phyloP scores from a whole-genome alignment of 1,140 invertebrate species.

The Helicoverpa zea region DNA sequence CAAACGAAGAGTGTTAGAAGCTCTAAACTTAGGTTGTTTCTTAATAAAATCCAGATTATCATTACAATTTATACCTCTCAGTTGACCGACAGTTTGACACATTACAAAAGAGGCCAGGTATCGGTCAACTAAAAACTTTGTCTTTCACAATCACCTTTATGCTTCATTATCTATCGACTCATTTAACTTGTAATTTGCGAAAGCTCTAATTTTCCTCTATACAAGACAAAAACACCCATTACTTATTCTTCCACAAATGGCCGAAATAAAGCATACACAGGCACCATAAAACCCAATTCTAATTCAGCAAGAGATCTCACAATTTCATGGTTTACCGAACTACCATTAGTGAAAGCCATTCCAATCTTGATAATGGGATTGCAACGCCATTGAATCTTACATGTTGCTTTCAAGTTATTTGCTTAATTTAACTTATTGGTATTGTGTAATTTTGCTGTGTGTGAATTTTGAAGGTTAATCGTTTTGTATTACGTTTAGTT shows the following conservation, averaged over 20 bases:
- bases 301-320: constrained; percentile 16
- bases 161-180: no score
- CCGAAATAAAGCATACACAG: background rate
- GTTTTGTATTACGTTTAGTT: background rate
- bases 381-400: constrained; percentile 40
- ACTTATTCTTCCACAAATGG: background rate
- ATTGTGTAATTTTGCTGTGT: background rate
- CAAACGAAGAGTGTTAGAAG: no score
- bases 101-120: no score
- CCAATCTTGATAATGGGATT: constrained; percentile 54
- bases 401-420: constrained; percentile 38
- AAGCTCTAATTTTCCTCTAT: background rate
- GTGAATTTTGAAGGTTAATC: background rate
- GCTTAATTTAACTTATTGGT: constrained; percentile 27
- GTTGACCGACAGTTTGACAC: no score
- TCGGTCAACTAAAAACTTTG: no score
- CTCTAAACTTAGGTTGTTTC: no score
- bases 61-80: no score
- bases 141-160: no score
- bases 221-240: background rate
- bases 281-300: constrained; percentile 13
- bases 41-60: no score
- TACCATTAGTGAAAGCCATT: constrained; percentile 48
- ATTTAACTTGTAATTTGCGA: no score
- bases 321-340: constrained; percentile 44